A percentile compares a stretch with the other conserved stretches of the same genome.
phyloP scores from a whole-genome alignment of 2,797 vertebrate genomes.

The Peromyscus nudipes region DNA sequence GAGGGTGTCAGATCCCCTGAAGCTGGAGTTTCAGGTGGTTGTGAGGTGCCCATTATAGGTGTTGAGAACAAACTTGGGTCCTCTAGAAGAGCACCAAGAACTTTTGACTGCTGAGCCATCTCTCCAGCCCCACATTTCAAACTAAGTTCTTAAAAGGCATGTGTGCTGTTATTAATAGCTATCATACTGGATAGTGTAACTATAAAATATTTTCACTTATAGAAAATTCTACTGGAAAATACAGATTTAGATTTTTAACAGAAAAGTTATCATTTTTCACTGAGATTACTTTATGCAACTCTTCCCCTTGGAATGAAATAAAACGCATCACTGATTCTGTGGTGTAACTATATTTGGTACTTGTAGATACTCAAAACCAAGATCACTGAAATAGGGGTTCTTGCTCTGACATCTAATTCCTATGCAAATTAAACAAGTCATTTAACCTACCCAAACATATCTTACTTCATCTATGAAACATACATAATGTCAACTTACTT shows the following conservation, averaged over 20 bases:
- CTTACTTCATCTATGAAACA: slow-evolving; percentile 34
- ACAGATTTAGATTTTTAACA: slow-evolving; percentile 44
- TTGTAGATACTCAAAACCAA: slow-evolving; percentile 26
- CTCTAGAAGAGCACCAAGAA: background rate
- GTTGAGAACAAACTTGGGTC: background rate
- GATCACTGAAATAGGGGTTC: background rate
- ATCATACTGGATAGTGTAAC: background rate
- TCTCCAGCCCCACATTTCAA: background rate
- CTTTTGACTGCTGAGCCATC: background rate
- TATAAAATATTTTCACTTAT: slow-evolving; percentile 5
- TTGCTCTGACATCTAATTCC: slow-evolving; percentile 14
- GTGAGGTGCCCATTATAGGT: background rate
- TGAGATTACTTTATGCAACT: slow-evolving; percentile 54
- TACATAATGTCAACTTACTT: slow-evolving; percentile 26
- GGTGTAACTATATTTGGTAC: background rate
- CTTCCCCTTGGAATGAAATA: background rate
- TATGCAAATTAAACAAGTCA: slow-evolving; percentile 8
- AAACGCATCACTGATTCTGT: slow-evolving; percentile 5
- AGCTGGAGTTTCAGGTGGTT: background rate
- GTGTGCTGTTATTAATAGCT: background rate
- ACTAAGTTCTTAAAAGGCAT: slow-evolving; percentile 19
- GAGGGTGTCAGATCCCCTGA: background rate
- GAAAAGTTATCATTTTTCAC: slow-evolving; percentile 34
- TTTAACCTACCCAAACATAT: background rate
- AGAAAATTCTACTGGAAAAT: slow-evolving; percentile 51